Conservation (phyloP, 2,888 invertebrate species). For the Cantharis rufa region DNA sequence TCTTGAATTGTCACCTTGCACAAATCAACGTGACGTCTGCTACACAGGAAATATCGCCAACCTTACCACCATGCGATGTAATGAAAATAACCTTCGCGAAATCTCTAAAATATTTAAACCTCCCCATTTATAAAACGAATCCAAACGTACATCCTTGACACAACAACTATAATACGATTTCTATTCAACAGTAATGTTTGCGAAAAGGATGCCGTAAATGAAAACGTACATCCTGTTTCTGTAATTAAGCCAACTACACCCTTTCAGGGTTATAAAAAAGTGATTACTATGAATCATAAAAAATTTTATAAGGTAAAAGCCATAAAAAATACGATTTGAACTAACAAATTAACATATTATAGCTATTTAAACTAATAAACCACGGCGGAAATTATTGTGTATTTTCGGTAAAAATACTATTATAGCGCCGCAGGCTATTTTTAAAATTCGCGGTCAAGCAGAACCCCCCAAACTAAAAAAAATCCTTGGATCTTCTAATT, state of each 20-base stretch:
- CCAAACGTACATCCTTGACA: background rate
- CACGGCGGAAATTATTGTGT: background rate
- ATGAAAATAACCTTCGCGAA: background rate
- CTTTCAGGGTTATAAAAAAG: background rate
- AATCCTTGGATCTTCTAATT: background rate
- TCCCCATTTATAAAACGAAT: background rate
- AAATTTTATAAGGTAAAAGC: background rate
- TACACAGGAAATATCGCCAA: slow-evolving; percentile 28
- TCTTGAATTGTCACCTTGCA: slow-evolving; percentile 32
- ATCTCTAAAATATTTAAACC: background rate
- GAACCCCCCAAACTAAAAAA: background rate
- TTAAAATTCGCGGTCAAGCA: background rate
- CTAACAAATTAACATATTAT: background rate
- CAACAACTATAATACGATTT: background rate
- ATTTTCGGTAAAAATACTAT: background rate
- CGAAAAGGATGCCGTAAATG: background rate
- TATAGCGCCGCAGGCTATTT: background rate
- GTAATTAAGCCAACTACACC: background rate
- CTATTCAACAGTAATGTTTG: background rate
- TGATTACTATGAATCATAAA: background rate
- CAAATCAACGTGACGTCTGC: slow-evolving; percentile 33
- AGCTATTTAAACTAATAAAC: background rate
- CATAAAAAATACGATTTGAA: background rate
- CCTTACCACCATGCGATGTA: slow-evolving; percentile 1
- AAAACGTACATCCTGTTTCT: background rate